Evolutionary conservation across 2,797 vertebrate species (phyloP).

Genomic region (Morus bassanus): DNA sequence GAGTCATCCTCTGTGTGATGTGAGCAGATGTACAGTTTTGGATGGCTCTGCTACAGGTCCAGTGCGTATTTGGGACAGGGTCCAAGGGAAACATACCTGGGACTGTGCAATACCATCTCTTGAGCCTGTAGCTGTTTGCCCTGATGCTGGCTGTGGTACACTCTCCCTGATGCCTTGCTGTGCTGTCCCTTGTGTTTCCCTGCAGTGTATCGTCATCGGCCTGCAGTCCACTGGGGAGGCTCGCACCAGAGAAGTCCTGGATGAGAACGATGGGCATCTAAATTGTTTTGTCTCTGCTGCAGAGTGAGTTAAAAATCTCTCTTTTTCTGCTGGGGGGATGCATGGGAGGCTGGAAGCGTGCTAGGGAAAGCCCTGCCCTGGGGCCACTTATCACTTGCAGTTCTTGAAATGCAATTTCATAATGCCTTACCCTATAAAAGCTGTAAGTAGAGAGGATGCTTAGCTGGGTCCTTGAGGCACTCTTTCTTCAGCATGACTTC

Average conservation of each 20-base stretch:
- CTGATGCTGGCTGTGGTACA: not conserved
- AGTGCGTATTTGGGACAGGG: rapidly evolving
- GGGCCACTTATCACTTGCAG: not conserved
- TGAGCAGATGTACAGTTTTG: not conserved
- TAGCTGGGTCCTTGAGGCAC: not conserved
- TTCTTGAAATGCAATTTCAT: not conserved
- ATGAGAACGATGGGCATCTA: constrained; percentile 92
- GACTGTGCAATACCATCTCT: not conserved
- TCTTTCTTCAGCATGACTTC: not conserved
- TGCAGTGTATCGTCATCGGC: constrained; percentile 90
- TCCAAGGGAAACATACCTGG: not conserved
- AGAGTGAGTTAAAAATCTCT: constrained; percentile 60
- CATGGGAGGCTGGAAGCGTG: not conserved
- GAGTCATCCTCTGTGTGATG: not conserved
- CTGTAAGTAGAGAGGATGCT: not conserved
- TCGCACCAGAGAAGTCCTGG: constrained; percentile 94
- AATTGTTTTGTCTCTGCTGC: constrained; percentile 97
- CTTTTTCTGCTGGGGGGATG: not conserved
- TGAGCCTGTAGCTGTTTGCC: not conserved
- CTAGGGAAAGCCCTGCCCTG: not conserved
- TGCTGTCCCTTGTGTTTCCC: not conserved
- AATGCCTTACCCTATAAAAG: not conserved
- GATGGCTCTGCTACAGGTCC: not conserved
- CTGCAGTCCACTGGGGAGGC: constrained; percentile 98
- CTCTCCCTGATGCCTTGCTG: not conserved